These are phyloP conservation scores for Drosophila santomea DNA, from an alignment of 1,140 invertebrate species.

Conservation along the genomic window DNA sequence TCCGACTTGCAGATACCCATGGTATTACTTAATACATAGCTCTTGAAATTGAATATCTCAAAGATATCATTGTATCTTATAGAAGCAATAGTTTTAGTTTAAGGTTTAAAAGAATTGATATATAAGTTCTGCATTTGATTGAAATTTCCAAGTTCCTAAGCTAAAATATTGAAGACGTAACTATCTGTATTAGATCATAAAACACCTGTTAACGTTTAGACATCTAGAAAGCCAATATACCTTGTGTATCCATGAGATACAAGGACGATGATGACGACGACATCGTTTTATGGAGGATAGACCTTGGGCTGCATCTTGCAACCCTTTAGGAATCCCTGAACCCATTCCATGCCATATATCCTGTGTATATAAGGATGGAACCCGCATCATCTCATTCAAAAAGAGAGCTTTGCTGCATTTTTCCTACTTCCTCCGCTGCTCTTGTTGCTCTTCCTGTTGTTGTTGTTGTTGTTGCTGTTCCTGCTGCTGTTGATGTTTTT, in stretches of 20 bases:
- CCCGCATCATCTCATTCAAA: conserved; percentile 55
- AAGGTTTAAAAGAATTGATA: too few species aligned
- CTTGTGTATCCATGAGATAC: conserved; percentile 4
- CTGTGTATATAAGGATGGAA: conserved; percentile 21
- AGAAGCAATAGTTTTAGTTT: too few species aligned
- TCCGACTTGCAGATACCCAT: conserved; percentile 16
- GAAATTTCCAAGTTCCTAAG: too few species aligned
- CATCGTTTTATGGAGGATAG: conserved; percentile 49
- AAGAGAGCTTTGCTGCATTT: conserved; percentile 50
- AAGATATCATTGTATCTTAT: too few species aligned
- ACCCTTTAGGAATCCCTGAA: conserved; percentile 30
- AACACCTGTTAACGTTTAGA: too few species aligned
- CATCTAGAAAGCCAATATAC: conserved; percentile 5
- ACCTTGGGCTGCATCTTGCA: conserved; percentile 47
- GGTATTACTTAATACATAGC: background rate
- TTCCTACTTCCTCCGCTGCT: conserved; percentile 36
- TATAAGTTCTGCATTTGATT: too few species aligned
- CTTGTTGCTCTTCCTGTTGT: conserved; percentile 58
- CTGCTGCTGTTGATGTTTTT: conserved; percentile 48
- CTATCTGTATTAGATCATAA: too few species aligned
- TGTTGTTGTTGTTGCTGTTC: conserved; percentile 42
- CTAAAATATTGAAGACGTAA: too few species aligned
- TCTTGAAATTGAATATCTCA: background rate
- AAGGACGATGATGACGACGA: conserved; percentile 23
- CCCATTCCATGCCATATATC: conserved; percentile 9